Conservation (phyloP, 2,888 invertebrate genomes). For the Cybosia mesomella region DNA sequence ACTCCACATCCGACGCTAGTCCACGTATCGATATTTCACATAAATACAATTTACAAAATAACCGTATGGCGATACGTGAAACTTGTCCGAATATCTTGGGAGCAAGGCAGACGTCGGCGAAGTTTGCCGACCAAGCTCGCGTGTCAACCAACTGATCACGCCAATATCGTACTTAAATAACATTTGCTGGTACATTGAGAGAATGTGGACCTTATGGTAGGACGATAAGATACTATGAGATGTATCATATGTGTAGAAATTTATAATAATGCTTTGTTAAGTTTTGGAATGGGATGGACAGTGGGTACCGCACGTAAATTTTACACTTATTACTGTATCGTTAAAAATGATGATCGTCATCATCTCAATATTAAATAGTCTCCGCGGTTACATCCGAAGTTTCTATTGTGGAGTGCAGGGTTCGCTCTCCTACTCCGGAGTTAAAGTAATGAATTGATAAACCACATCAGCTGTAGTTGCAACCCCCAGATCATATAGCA, state of each 20-base stretch:
- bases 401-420: too few species aligned
- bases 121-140: conserved; percentile 69
- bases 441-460: too few species aligned
- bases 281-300: conserved; percentile 46
- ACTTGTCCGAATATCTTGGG: conserved; percentile 58
- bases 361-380: too few species aligned
- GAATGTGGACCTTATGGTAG: conserved; percentile 24
- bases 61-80: conserved; percentile 51
- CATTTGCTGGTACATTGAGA: background rate
- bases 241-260: background rate
- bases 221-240: conserved; percentile 22
- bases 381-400: too few species aligned
- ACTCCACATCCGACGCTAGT: background rate
- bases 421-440: too few species aligned
- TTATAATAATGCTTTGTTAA: conserved; percentile 41
- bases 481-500: too few species aligned
- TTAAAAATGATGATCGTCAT: background rate
- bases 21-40: conserved; percentile 16
- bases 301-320: conserved; percentile 27
- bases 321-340: conserved; percentile 3
- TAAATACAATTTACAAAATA: conserved; percentile 57
- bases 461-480: too few species aligned
- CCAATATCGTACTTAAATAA: conserved; percentile 65
- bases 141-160: conserved; percentile 80
- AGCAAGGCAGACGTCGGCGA: conserved; percentile 69